Evolutionary conservation across 2,797 vertebrate species (phyloP), one percentile per base, ranked within the genome.

Genomic region (Phataginus tricuspis): DNA sequence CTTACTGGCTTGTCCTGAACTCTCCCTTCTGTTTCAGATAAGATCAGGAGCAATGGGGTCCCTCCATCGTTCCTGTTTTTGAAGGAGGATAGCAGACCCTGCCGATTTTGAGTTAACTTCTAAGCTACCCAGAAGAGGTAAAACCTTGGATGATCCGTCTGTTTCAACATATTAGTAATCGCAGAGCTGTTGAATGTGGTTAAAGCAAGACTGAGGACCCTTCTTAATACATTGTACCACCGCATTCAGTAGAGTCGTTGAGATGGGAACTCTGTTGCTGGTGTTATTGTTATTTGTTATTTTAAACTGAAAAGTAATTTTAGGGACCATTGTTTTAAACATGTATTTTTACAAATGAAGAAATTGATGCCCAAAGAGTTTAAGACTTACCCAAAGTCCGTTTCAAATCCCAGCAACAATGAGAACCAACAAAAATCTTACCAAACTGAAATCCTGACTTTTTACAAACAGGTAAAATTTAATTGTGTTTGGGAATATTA

Each of bases 251-350:
- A 69, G 89, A 91, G 42, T 63, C 42, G 88, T 8, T 63, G 37
- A 79, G 25, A 71, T 59, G 37, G 4, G 29, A 10, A 39, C 14
- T 80, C 85, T 45, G 4, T 64, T 77, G 7, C 13, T 80, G 39
- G 87, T 86, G 31, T 2, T 61, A 45, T 63, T 83, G 51, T 71
- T 92, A 71, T 27, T 29, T 71, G 7, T 19, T 63, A 39, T 49
- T 95, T 97, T 82, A 39, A 79, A 75, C 9, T 39, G 14, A 74
- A 95, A 45, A 91, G 6, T 49, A 90, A 74, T 84, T 23, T 90
- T 91, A 68, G 25, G 83, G 34, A 85, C 83, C 31, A 64, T 66
- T n/a, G 61, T 77, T 45, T 34, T 80, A 86, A 89, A 53, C 4
- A 45, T 74, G 79, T 88, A 19, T 51, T 51, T 93, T 88, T 94